These are phyloP conservation scores for Synergus umbraculus DNA, from an alignment of 2,888 invertebrate genomes.

Conservation along the genomic window DNA sequence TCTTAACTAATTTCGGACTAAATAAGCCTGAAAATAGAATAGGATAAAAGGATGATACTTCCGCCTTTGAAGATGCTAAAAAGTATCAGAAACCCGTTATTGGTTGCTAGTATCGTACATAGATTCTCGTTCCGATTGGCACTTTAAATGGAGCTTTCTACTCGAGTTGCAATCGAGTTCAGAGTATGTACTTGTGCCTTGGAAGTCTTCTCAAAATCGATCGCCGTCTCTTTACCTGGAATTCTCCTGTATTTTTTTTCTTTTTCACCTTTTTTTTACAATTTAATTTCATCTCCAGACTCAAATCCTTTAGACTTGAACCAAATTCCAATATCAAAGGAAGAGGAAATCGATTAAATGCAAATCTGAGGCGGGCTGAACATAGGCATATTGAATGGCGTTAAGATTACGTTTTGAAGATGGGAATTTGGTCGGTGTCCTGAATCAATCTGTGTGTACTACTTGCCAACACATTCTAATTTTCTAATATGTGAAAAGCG, in stretches of 20 bases:
- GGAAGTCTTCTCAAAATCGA: slow-evolving; percentile 18
- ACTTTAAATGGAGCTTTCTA: slow-evolving; percentile 24
- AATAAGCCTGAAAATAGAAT: not conserved
- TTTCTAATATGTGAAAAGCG: not conserved
- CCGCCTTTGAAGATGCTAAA: not conserved
- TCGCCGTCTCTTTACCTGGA: not conserved
- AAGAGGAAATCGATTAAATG: slow-evolving; percentile 56
- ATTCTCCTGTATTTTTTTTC: not conserved
- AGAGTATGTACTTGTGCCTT: slow-evolving; percentile 10
- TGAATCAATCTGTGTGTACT: slow-evolving; percentile 24
- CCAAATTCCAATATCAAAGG: slow-evolving; percentile 36
- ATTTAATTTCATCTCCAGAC: slow-evolving; percentile 8
- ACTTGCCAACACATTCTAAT: not conserved
- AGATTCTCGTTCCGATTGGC: slow-evolving; percentile 29
- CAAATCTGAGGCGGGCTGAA: slow-evolving; percentile 51
- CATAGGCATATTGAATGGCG: slow-evolving; percentile 47
- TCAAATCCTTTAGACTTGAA: not conserved
- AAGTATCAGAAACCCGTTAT: not conserved
- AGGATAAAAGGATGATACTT: not conserved
- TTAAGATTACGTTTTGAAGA: slow-evolving; percentile 20
- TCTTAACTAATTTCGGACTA: not conserved
- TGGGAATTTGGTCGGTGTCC: slow-evolving; percentile 1
- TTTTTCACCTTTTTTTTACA: not conserved
- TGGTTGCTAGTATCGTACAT: not conserved
- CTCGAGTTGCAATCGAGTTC: slow-evolving; percentile 4